phyloP scores from a whole-genome alignment of 2,113 vertebrate genomes.

The Aldabrachelys gigantea region DNA sequence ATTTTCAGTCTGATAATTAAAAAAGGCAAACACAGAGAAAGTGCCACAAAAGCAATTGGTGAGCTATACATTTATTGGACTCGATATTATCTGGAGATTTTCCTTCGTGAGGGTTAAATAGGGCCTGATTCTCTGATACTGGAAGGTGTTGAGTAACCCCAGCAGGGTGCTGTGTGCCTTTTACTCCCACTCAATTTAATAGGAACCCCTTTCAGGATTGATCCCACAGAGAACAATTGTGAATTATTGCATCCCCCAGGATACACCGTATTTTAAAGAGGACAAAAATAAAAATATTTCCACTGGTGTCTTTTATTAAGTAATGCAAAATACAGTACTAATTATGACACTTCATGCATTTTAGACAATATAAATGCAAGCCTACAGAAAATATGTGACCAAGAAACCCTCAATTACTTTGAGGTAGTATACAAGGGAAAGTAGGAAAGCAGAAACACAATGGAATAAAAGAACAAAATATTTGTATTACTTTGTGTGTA shows the following conservation, averaged over 20 bases:
- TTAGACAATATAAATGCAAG: slow-evolving; percentile 76
- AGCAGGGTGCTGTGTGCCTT: not conserved
- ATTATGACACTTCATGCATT: slow-evolving; percentile 81
- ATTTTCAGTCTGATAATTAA: not conserved
- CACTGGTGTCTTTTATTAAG: slow-evolving; percentile 82
- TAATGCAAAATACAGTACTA: slow-evolving; percentile 81
- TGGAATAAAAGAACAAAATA: slow-evolving; percentile 75
- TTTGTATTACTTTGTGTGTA: slow-evolving; percentile 72
- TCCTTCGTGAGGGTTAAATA: not conserved
- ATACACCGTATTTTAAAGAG: not conserved
- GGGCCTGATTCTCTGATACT: not conserved
- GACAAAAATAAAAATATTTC: slow-evolving; percentile 40
- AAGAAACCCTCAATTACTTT: slow-evolving; percentile 80
- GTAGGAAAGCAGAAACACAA: slow-evolving; percentile 70
- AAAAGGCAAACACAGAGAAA: not conserved
- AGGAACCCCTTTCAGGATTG: not conserved
- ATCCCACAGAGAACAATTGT: not conserved
- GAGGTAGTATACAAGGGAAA: slow-evolving; percentile 82
- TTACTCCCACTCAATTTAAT: not conserved
- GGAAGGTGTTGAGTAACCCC: too few relatives aligned
- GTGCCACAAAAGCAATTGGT: not conserved
- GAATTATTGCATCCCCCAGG: not conserved
- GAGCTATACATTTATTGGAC: not conserved
- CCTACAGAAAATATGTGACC: slow-evolving; percentile 73
- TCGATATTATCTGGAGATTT: not conserved